These are phyloP conservation scores for Diaperis boleti DNA, from an alignment of 2,888 invertebrate genomes.

Conservation along the genomic window DNA sequence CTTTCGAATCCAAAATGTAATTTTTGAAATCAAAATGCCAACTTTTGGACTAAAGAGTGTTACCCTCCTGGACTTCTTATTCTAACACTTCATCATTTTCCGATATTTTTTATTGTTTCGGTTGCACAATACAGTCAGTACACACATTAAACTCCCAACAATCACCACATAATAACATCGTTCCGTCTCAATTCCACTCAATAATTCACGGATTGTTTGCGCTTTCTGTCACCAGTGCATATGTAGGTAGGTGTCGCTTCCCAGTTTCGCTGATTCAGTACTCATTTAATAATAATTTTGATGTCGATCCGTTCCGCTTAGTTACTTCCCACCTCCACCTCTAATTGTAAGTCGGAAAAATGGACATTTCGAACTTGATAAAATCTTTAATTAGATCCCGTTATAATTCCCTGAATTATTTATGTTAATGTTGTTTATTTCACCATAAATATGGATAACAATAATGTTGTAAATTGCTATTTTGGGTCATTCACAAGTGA, in stretches of 20 bases:
- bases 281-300: slow-evolving; percentile 6
- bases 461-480: neutral
- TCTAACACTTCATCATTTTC: no score
- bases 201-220: slow-evolving; percentile 8
- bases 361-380: neutral
- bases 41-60: no score
- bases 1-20: no score
- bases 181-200: neutral
- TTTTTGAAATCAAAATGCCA: no score
- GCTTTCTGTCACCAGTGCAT: slow-evolving; percentile 7
- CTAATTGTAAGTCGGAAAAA: neutral
- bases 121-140: no score
- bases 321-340: slow-evolving; percentile 16
- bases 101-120: no score
- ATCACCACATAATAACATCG: slow-evolving; percentile 1
- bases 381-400: neutral
- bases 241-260: slow-evolving; percentile 14
- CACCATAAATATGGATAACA: neutral
- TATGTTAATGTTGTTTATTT: neutral
- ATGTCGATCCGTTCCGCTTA: slow-evolving; percentile 12
- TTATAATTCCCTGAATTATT: neutral
- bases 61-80: no score
- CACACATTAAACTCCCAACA: no score
- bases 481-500: neutral
- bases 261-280: slow-evolving; percentile 7